Conservation (phyloP, 1,140 invertebrate genomes). For the Caenorhabditis tropicalis region DNA sequence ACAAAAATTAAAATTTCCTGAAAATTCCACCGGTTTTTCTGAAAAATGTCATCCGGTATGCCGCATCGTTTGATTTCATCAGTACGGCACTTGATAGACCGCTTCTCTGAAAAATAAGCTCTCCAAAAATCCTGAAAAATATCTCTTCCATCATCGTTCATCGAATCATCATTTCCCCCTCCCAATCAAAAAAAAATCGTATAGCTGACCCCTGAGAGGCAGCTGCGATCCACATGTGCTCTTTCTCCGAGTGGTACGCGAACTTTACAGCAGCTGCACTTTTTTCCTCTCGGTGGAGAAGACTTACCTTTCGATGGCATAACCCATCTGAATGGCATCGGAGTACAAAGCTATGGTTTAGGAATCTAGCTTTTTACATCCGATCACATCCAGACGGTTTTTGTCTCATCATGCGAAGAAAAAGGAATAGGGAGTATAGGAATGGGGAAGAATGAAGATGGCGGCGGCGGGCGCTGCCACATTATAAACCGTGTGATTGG, state of each 20-base stretch:
- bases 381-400: not conserved
- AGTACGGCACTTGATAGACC: too few relatives aligned
- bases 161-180: not conserved
- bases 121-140: too few relatives aligned
- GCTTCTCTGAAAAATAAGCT: too few relatives aligned
- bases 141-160: not conserved
- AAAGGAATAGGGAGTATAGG: not conserved
- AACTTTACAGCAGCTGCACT: not conserved
- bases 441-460: not conserved
- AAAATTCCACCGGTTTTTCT: too few relatives aligned
- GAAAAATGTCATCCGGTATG: too few relatives aligned
- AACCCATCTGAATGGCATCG: conserved; percentile 27
- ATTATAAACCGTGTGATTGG: conserved; percentile 5
- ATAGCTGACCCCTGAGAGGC: conserved; percentile 6
- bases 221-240: conserved; percentile 17
- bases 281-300: not conserved
- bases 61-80: too few relatives aligned
- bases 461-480: too few relatives aligned
- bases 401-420: too few relatives aligned
- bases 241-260: not conserved
- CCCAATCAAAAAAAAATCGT: not conserved
- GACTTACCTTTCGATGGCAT: not conserved
- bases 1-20: too few relatives aligned
- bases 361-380: not conserved
- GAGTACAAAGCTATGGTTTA: not conserved